Conservation (phyloP, 2,888 invertebrate species). For the Fissipunctia ypsillon region DNA sequence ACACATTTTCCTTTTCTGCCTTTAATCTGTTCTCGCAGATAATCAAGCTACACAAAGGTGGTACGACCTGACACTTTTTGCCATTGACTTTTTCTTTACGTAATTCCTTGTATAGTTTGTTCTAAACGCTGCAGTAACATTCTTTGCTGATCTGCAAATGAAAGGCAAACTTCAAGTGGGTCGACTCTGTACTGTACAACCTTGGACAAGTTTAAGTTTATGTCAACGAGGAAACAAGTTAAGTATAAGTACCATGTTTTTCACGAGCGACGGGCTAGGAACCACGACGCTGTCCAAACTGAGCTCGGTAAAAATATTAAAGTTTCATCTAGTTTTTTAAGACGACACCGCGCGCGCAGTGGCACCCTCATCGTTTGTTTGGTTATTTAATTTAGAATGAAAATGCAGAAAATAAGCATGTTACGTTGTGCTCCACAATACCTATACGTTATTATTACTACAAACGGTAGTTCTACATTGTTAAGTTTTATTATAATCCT, state of each 20-base stretch:
- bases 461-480: too few species aligned
- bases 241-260: constrained; percentile 8
- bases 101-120: constrained; percentile 11
- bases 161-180: constrained; percentile 50
- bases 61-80: not conserved
- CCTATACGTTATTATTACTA: too few species aligned
- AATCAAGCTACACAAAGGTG: too few species aligned
- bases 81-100: constrained; percentile 5
- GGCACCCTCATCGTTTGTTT: too few species aligned
- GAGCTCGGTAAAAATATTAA: constrained; percentile 1
- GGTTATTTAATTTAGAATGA: too few species aligned
- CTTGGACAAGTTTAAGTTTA: constrained; percentile 38
- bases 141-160: constrained; percentile 45
- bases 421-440: too few species aligned
- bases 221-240: constrained; percentile 33
- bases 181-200: constrained; percentile 44
- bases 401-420: too few species aligned
- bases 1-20: too few species aligned
- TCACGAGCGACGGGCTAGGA: not conserved
- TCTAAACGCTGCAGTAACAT: constrained; percentile 24
- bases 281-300: not conserved
- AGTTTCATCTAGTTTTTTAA: not conserved
- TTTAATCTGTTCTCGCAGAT: not conserved
- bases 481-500: too few species aligned
- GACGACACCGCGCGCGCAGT: too few species aligned